phyloP scores from a whole-genome alignment of 2,113 vertebrate species.

The Heterochromis multidens region DNA sequence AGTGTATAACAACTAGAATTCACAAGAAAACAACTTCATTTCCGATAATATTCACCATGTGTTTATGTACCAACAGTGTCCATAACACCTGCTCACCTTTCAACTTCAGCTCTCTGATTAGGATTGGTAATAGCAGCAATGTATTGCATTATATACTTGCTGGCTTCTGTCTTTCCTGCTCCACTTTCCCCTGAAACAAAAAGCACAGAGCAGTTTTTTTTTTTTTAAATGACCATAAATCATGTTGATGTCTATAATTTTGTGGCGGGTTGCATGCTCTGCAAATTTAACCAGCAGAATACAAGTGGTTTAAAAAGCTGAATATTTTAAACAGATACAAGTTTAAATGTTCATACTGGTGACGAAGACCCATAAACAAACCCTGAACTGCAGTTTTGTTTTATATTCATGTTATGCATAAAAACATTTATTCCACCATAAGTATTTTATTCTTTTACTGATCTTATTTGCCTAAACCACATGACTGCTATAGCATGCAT shows the following conservation, averaged over 20 bases:
- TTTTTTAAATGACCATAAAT: background rate
- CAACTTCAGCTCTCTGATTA: slow-evolving; percentile 92
- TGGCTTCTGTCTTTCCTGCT: slow-evolving; percentile 97
- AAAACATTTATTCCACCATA: background rate
- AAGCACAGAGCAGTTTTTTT: background rate
- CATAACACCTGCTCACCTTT: slow-evolving; percentile 80
- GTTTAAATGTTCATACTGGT: background rate
- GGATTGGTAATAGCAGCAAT: slow-evolving; percentile 99
- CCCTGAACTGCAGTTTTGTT: background rate
- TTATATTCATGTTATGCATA: background rate
- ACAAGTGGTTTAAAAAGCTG: background rate
- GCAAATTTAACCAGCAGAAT: background rate
- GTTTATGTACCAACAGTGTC: background rate
- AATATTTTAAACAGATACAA: background rate
- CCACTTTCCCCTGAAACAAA: slow-evolving; percentile 89
- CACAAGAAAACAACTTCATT: background rate
- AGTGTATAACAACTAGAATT: background rate
- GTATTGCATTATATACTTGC: slow-evolving; percentile 99
- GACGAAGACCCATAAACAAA: background rate
- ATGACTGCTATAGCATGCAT: background rate
- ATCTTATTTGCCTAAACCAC: background rate
- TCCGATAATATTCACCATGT: background rate
- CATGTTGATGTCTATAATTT: background rate
- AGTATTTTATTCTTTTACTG: background rate
- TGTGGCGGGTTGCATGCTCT: background rate